Percentiles rank a stretch among this genome's conserved stretches.
phyloP scores from a whole-genome alignment of 2,113 vertebrate genomes.

The Lasiurus cinereus region DNA sequence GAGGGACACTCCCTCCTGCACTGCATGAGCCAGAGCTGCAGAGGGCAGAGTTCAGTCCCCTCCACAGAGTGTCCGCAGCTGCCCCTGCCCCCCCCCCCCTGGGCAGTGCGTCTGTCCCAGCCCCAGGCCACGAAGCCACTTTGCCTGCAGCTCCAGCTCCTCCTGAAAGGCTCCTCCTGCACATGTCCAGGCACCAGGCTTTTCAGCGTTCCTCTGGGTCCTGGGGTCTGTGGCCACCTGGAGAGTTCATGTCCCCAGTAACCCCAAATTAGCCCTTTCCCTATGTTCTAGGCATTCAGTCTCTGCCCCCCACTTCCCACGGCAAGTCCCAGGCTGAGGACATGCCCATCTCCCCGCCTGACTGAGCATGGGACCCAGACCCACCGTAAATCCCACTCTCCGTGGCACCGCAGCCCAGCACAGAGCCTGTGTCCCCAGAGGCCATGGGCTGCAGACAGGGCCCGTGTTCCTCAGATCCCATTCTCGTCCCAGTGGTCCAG shows the following conservation, averaged over 20 bases:
- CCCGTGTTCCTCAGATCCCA: neutral
- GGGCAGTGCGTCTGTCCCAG: neutral
- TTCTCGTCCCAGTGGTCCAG: neutral
- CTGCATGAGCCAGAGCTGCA: neutral
- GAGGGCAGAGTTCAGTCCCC: no score
- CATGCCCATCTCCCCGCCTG: neutral
- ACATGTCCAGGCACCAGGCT: neutral
- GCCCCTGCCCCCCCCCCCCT: fast-evolving
- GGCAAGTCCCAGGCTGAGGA: neutral
- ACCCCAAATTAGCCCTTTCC: neutral
- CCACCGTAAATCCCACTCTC: neutral
- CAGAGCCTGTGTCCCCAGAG: neutral
- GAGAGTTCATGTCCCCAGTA: neutral
- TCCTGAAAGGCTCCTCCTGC: neutral
- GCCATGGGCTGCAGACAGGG: neutral
- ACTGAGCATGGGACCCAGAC: neutral
- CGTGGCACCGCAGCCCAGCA: neutral
- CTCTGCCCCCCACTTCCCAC: neutral
- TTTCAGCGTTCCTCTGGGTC: neutral
- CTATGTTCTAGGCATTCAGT: neutral
- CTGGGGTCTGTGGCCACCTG: neutral
- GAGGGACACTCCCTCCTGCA: neutral
- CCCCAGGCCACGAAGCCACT: neutral
- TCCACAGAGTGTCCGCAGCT: no score
- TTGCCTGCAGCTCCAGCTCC: neutral